These are phyloP conservation scores for Tetramorium simillimum DNA, from an alignment of 1,140 invertebrate genomes.

Conservation along the genomic window DNA sequence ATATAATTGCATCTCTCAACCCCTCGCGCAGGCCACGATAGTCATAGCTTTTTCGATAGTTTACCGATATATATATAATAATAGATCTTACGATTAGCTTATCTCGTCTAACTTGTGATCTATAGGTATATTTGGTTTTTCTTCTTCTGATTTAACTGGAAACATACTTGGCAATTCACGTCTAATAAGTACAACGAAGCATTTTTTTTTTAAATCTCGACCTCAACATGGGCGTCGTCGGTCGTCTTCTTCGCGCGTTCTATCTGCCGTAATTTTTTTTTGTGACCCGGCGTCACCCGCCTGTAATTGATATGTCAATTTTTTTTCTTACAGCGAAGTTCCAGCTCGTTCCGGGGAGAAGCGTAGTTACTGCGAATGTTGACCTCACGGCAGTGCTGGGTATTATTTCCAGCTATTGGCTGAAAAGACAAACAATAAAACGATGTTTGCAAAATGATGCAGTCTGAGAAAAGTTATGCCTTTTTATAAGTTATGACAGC, in stretches of 20 bases:
- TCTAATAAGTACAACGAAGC: slow-evolving; percentile 85
- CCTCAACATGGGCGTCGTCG: slow-evolving; percentile 29
- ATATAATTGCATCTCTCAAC: slow-evolving; percentile 71
- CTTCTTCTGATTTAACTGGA: slow-evolving; percentile 79
- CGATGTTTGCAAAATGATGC: neutral
- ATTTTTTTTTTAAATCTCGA: slow-evolving; percentile 63
- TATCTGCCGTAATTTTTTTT: slow-evolving; percentile 46
- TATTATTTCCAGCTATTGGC: slow-evolving; percentile 85
- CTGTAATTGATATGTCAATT: slow-evolving; percentile 80
- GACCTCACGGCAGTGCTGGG: slow-evolving; percentile 63
- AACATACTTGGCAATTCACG: slow-evolving; percentile 85
- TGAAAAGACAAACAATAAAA: slow-evolving; percentile 72
- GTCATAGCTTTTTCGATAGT: slow-evolving; percentile 81
- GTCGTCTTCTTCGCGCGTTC: slow-evolving; percentile 27
- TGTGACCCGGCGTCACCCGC: slow-evolving; percentile 72
- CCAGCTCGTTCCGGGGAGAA: slow-evolving; percentile 79
- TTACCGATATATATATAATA: slow-evolving; percentile 79
- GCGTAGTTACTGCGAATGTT: slow-evolving; percentile 79
- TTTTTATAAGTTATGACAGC: neutral
- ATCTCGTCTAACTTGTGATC: slow-evolving; percentile 75
- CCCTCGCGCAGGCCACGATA: slow-evolving; percentile 79
- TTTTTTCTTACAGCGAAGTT: slow-evolving; percentile 80
- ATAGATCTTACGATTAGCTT: slow-evolving; percentile 78
- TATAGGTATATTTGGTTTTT: slow-evolving; percentile 73
- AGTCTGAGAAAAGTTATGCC: neutral